Percentiles rank a stretch among this genome's conserved stretches.
These are phyloP conservation scores for Bovichtus variegatus DNA, from an alignment of 2,797 vertebrate genomes.

Conservation along the genomic window DNA sequence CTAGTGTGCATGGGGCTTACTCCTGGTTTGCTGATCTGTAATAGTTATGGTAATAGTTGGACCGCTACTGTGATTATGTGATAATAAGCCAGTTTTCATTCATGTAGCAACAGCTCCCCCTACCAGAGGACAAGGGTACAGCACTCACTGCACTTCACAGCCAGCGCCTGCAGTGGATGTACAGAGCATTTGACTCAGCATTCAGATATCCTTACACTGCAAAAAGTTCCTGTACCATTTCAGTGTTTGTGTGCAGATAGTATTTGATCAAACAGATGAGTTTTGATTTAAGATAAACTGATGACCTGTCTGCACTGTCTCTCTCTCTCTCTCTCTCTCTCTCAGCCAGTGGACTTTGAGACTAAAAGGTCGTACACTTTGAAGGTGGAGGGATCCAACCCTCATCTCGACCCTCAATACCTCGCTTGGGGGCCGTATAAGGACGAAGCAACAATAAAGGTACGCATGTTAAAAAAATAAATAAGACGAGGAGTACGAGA, in stretches of 20 bases:
- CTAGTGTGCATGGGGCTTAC: conserved; percentile 24
- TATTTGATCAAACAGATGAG: background rate
- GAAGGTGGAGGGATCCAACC: conserved; percentile 95
- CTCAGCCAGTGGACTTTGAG: conserved; percentile 95
- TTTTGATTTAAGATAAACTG: background rate
- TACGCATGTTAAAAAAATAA: conserved; percentile 55
- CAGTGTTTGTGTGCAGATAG: background rate
- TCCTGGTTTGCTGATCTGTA: conserved; percentile 14
- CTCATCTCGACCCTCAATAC: conserved; percentile 92
- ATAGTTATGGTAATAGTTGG: background rate
- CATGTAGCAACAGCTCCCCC: conserved; percentile 84
- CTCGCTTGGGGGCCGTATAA: conserved; percentile 95
- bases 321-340: conserved; percentile 17
- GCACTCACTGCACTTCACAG: conserved; percentile 13
- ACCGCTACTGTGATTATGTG: conserved; percentile 13
- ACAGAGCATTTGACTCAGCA: background rate
- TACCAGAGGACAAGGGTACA: conserved; percentile 48
- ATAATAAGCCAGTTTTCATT: background rate
- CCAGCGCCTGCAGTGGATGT: conserved; percentile 12
- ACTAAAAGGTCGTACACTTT: conserved; percentile 92
- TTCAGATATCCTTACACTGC: background rate
- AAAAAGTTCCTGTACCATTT: background rate
- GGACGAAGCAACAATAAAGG: conserved; percentile 95
- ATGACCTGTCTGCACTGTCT: conserved; percentile 16
- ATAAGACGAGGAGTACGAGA: background rate